phyloP scores from a whole-genome alignment of 2,797 vertebrate species.

The Poecilia wingei region DNA sequence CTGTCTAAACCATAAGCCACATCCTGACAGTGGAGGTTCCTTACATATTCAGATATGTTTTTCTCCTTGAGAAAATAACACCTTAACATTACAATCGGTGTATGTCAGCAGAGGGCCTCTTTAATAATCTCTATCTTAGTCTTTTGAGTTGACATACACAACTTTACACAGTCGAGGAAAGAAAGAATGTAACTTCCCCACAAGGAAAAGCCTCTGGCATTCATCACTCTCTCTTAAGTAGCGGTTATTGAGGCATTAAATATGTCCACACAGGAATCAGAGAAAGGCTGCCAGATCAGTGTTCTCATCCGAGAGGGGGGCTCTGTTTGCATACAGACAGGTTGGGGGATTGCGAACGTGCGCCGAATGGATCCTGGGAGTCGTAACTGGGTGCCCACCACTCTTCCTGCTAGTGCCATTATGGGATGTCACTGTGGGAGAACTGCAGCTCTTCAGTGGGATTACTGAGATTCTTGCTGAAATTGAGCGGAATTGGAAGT shows the following conservation, averaged over 20 bases:
- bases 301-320: constrained; percentile 73
- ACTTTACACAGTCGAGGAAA: constrained; percentile 14
- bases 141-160: constrained; percentile 6
- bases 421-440: constrained; percentile 82
- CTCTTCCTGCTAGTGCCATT: constrained; percentile 80
- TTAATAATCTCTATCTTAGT: constrained; percentile 39
- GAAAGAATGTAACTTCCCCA: constrained; percentile 52
- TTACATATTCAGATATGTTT: constrained; percentile 27
- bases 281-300: constrained; percentile 75
- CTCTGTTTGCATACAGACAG: constrained; percentile 83
- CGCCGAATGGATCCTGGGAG: constrained; percentile 72
- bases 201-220: constrained; percentile 73
- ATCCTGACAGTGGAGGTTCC: constrained; percentile 23
- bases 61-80: constrained; percentile 38
- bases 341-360: constrained; percentile 75
- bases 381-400: constrained; percentile 77
- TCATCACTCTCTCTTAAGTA: constrained; percentile 79
- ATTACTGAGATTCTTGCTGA: constrained; percentile 80
- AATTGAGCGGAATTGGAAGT: constrained; percentile 81
- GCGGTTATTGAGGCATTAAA: constrained; percentile 82
- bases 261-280: constrained; percentile 82
- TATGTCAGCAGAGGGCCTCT: constrained; percentile 50
- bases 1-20: constrained; percentile 11
- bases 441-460: constrained; percentile 79
- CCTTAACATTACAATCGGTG: constrained; percentile 54